phyloP scores from a whole-genome alignment of 2,113 vertebrate genomes.

The Nasalis larvatus region DNA sequence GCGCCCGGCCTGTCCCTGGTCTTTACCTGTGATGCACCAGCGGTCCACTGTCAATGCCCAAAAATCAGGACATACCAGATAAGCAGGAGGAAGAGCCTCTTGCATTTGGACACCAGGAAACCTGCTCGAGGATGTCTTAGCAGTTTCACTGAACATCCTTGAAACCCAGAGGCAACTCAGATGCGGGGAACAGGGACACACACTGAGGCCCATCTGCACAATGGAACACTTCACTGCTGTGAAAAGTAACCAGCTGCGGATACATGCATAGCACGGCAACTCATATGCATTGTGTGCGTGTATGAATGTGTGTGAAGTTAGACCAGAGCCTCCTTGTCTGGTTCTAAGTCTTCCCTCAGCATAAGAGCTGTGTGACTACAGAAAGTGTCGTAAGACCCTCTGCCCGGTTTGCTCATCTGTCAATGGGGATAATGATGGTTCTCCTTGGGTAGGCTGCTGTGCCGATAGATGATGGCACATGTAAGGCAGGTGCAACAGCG shows the following conservation, averaged over 20 bases:
- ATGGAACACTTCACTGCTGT: rapidly evolving
- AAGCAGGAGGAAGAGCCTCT: not conserved
- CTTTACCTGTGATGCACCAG: not conserved
- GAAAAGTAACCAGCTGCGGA: not conserved
- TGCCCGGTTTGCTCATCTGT: not conserved
- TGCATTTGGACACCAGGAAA: not conserved
- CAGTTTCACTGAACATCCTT: not conserved
- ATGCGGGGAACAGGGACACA: not conserved
- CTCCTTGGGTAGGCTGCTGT: not conserved
- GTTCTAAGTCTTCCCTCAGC: not conserved
- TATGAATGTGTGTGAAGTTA: not conserved
- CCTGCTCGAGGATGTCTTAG: not conserved
- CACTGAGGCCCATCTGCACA: rapidly evolving
- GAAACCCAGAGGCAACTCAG: not conserved
- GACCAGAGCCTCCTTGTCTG: too few species aligned
- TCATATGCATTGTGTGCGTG: not conserved
- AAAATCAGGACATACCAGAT: not conserved
- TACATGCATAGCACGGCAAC: rapidly evolving
- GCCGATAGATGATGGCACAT: not conserved
- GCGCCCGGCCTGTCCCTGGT: not conserved
- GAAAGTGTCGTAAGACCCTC: not conserved
- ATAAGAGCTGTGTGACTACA: not conserved
- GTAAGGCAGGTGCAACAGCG: rapidly evolving
- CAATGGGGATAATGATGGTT: not conserved
- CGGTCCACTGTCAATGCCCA: not conserved